Evolutionary conservation across 2,888 invertebrate species (phyloP), one percentile per base, ranked within the genome.

Genomic region (Andrena fulva): DNA sequence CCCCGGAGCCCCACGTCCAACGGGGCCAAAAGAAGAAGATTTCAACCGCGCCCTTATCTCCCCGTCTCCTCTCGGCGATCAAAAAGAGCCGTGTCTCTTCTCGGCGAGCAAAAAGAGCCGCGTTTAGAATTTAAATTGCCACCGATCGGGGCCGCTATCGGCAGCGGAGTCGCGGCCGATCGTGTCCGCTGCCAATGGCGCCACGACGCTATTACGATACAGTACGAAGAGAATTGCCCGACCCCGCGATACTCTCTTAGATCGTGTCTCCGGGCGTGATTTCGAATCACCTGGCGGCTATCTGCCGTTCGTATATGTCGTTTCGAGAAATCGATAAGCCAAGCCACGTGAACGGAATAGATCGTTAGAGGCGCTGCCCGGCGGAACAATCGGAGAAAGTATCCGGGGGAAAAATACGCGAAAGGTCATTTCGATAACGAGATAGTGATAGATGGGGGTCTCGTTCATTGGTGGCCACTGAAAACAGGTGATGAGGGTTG

Each of bases 371-470:
- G 29, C 48, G 56, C 8, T 7, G 54, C 10, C 69, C 66, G 78
- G 68, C 64, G 24, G 79, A 85, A 88, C 86, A 88, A 87, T 87
- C 77, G 87, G 87, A 88, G 87, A 87, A 87, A 88, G 88, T 88
- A 87, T 87, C 87, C 77, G 73, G 73, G 27, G 63, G 66, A 85
- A 87, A 84, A 87, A 77, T 80, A 35, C 16, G 59, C 60, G 35
- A 81, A 80, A 73, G 82, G 76, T 77, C 69, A 69, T 8, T 70
- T 20, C 68, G 82, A 82, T 81, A 82, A 82, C 72, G 82, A 80
- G 67, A 82, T 68, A 71, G 67, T 50, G 80, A 80, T 82, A 80
- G 12, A 48, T 33, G 4, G 10, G 12, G 60, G 59, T 64, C 24
- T 56, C 48, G 27, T 69, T 33, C n/a, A 56, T 35, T n/a, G 56